Base-by-base conservation (phyloP, 2,797 vertebrate genomes). In the Lemur catta region DNA sequence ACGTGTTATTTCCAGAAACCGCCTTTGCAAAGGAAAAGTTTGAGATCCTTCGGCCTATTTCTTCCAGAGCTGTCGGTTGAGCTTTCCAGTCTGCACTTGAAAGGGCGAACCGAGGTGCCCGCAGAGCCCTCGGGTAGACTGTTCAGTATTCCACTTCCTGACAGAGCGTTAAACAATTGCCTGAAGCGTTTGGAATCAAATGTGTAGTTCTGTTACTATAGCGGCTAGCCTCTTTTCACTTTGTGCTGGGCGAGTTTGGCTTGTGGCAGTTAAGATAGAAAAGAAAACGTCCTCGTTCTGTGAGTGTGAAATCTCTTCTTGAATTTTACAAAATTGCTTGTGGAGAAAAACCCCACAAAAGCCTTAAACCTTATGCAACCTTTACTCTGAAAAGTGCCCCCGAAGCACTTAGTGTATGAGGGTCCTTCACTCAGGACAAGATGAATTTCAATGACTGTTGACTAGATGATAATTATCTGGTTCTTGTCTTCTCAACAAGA, bases 391-490 rank as follows among this genome's bases (percentile, higher is more conserved):
- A 84, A 96, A 97, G 82, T 84, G 48, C 55, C 28, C 6, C 3
- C 67, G 94, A 97, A 97, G 92, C 91, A 86, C 84, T 82, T 41
- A 78, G 69, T 95, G 14, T 65, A 18, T 52, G 91, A 87, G 97
- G 94, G 89, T 97, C 94, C 41, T 97, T 97, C 6, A 75, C 76
- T 76, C 92, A 87, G 93, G 81, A 75, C 93, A 91, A 93, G 86
- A 95, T 97, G 93, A 95, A 95, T 98, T 98, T 98, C 98, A 98
- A 93, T 97, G 91, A 79, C 95, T 98, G 94, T 98, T 97, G 98
- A 98, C 96, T 93, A 96, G 93, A 89, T 97, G 97, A 95, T 98
- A 96, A 98, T 98, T 98, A 97, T 95, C 97, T 97, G 95, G 81
- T 96, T 97, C 91, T 92, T 89, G 95, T 96, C 89, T 97, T 95